A percentile compares a stretch with the other conserved stretches of the same genome.
phyloP scores from a whole-genome alignment of 1,140 invertebrate genomes.

The Brachionus rubens region DNA sequence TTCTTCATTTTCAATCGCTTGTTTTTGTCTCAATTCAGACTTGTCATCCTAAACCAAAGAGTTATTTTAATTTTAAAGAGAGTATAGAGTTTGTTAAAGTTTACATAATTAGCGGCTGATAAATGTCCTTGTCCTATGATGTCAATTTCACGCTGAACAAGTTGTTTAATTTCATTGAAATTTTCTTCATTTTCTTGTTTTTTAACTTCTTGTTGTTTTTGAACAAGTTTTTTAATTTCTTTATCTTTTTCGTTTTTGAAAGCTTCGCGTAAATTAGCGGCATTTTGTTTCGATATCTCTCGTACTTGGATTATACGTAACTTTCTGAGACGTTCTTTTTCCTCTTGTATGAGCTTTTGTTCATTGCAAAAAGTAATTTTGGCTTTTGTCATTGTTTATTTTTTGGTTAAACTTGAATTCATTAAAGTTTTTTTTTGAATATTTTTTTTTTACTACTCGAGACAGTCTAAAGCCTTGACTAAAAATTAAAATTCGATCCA shows the following conservation, averaged over 20 bases:
- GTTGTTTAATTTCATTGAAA: constrained; percentile 11
- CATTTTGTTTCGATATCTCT: constrained; percentile 50
- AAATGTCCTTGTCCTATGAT: constrained; percentile 22
- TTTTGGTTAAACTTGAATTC: no score
- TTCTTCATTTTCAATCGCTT: constrained; percentile 20
- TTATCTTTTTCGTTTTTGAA: constrained; percentile 55
- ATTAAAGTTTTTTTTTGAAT: no score
- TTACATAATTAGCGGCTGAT: constrained; percentile 26
- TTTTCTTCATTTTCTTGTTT: constrained; percentile 36
- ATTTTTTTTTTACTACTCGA: no score
- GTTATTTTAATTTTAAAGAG: not conserved
- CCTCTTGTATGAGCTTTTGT: constrained; percentile 54
- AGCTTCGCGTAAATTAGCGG: constrained; percentile 54
- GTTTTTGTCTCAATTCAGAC: constrained; percentile 8
- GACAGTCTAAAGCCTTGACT: no score
- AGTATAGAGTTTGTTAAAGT: not conserved
- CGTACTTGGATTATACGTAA: constrained; percentile 55
- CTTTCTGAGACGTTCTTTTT: constrained; percentile 53
- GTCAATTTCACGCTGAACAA: constrained; percentile 44
- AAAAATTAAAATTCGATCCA: no score
- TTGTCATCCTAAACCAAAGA: not conserved
- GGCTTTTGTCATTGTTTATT: constrained; percentile 12
- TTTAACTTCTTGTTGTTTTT: constrained; percentile 51
- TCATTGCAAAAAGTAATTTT: constrained; percentile 50
- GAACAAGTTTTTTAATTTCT: constrained; percentile 52